Evolutionary conservation across 2,888 invertebrate genomes (phyloP).

Genomic region (Biston betularia): DNA sequence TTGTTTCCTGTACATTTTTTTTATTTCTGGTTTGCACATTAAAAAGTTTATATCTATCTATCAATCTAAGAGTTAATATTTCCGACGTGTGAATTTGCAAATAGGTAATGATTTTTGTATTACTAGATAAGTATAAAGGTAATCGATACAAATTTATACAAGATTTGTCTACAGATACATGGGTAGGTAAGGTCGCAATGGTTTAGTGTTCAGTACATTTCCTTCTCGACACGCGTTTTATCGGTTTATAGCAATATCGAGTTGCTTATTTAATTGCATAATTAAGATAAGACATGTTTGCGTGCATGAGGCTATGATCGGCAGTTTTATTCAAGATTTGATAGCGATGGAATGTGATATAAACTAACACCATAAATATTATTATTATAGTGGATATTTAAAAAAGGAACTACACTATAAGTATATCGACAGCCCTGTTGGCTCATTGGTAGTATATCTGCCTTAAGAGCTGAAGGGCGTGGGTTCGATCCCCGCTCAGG

Average conservation of each 20-base stretch:
- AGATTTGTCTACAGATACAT: not conserved
- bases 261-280: slow-evolving; percentile 16
- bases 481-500: no score
- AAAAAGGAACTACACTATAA: no score
- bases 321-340: not conserved
- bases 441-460: no score
- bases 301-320: slow-evolving; percentile 6
- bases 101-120: not conserved
- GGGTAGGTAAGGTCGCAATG: slow-evolving; percentile 21
- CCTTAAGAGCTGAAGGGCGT: no score
- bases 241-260: slow-evolving; percentile 28
- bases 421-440: no score
- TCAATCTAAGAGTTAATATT: no score
- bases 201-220: slow-evolving; percentile 46
- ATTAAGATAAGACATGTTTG: slow-evolving; percentile 46
- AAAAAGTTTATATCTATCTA: no score
- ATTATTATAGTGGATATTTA: no score
- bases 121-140: not conserved
- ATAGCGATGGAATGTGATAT: slow-evolving; percentile 5
- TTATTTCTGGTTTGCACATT: no score
- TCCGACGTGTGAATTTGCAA: not conserved
- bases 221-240: slow-evolving; percentile 45
- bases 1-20: no score
- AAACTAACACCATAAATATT: not conserved
- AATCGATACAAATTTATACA: slow-evolving; percentile 1